Evolutionary conservation across 2,113 vertebrate species (phyloP).

Genomic region (Centropristis striata): DNA sequence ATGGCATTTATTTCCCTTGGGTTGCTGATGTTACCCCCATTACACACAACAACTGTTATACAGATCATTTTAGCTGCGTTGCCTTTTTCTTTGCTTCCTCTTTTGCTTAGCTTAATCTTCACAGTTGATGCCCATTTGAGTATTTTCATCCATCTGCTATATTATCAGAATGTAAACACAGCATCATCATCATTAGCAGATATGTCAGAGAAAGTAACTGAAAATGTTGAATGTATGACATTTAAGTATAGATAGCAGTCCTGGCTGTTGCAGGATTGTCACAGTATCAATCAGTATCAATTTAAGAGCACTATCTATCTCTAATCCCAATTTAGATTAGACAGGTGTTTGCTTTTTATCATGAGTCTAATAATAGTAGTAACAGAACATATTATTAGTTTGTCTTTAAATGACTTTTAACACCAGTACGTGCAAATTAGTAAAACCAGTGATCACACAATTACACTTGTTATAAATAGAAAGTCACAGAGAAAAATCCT

Average conservation of each 20-base stretch:
- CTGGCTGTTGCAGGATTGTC: background rate
- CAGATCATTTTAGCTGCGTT: background rate
- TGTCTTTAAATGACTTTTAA: constrained; percentile 20
- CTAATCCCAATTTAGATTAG: constrained; percentile 3
- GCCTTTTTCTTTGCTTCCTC: background rate
- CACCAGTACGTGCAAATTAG: constrained; percentile 26
- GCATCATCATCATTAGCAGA: background rate
- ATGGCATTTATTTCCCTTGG: background rate
- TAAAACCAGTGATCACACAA: constrained; percentile 42
- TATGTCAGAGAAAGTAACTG: background rate
- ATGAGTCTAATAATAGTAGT: constrained; percentile 1
- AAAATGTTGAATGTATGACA: background rate
- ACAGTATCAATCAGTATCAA: background rate
- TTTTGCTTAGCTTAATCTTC: background rate
- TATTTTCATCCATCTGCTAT: background rate
- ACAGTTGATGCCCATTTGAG: no score
- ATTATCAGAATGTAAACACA: constrained; percentile 6
- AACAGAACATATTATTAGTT: constrained; percentile 1
- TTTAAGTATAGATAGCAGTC: background rate
- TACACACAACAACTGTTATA: background rate
- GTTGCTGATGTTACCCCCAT: background rate
- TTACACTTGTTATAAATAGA: constrained; percentile 39
- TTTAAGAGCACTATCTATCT: background rate
- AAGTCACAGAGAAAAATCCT: constrained; percentile 34
- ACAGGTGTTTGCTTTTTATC: background rate